phyloP scores from a whole-genome alignment of 2,113 vertebrate genomes.

The Paradoxurus hermaphroditus region DNA sequence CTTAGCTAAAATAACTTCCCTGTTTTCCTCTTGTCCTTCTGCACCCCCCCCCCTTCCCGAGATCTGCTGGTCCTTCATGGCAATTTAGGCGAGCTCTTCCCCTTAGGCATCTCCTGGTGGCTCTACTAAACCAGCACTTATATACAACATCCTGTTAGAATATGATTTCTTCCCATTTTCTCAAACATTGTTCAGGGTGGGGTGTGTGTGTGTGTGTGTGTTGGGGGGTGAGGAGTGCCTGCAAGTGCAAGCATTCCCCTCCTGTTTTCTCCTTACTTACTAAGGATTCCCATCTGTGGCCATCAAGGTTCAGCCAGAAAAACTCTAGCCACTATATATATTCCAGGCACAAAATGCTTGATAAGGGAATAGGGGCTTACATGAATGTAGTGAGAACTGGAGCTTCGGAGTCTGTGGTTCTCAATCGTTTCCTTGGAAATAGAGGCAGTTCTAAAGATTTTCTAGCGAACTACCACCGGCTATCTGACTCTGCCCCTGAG shows the following conservation, averaged over 20 bases:
- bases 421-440: not conserved
- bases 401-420: not conserved
- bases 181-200: not conserved
- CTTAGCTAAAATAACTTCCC: not conserved
- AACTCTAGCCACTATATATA: not conserved
- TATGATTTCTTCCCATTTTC: accelerated
- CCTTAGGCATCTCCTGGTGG: not conserved
- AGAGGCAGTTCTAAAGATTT: not conserved
- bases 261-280: not conserved
- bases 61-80: not conserved
- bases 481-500: not conserved
- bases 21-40: not conserved
- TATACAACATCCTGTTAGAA: not conserved
- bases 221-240: too few relatives aligned
- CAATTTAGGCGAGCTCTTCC: accelerated
- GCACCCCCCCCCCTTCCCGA: too few relatives aligned
- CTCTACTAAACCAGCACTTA: not conserved
- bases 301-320: not conserved
- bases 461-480: not conserved
- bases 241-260: accelerated
- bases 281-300: not conserved
- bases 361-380: not conserved
- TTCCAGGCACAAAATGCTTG: not conserved
- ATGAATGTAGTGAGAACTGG: not conserved
- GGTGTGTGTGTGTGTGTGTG: not conserved